Percentiles rank a stretch among this genome's conserved stretches.
These are phyloP conservation scores for Falco punctatus DNA, from an alignment of 2,113 vertebrate genomes.

Conservation along the genomic window DNA sequence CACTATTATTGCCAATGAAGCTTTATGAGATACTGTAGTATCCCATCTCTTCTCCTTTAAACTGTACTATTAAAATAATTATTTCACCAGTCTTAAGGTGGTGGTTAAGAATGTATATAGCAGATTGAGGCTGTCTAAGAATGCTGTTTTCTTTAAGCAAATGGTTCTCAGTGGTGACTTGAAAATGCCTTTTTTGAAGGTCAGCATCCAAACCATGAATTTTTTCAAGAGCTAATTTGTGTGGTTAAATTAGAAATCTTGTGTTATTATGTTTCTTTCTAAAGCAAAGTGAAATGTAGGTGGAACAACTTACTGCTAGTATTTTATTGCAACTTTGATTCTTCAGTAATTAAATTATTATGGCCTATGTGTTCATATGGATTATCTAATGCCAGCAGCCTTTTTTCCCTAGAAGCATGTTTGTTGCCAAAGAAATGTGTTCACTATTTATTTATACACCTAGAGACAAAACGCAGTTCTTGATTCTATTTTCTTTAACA, in stretches of 20 bases:
- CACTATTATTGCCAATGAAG: not conserved
- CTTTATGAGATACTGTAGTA: not conserved
- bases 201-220: not conserved
- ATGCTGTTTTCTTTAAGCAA: not conserved
- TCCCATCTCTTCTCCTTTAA: not conserved
- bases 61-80: not conserved
- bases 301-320: not conserved
- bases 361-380: not conserved
- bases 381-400: not conserved
- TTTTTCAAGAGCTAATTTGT: not conserved
- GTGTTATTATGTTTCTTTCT: not conserved
- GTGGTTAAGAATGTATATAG: not conserved
- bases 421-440: not conserved
- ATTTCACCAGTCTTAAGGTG: not conserved
- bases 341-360: not conserved
- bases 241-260: not conserved
- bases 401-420: not conserved
- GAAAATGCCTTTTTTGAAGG: not conserved
- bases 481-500: not conserved
- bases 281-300: not conserved
- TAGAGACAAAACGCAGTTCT: not conserved
- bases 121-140: not conserved
- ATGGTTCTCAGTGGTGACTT: not conserved
- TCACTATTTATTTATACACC: not conserved
- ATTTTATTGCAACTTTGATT: not conserved